Evolutionary conservation across 2,113 vertebrate species (phyloP), one percentile per base, ranked within the genome.

Genomic region (Orthonyx spaldingii): DNA sequence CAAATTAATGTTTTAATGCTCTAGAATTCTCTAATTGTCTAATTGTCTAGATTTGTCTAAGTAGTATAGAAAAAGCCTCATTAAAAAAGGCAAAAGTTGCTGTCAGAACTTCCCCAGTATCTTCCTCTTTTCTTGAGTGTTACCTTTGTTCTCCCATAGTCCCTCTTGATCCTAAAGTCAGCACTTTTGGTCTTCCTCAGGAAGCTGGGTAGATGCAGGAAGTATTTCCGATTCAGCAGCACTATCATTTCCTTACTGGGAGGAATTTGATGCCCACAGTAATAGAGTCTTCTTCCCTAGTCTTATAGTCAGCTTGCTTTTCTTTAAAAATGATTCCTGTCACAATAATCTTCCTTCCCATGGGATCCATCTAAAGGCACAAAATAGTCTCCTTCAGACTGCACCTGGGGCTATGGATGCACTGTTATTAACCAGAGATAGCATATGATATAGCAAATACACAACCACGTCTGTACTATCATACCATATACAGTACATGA

Each of bases 401-500:
- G 16, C 41, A 10, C 22, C 13, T 60, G 61, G 8, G 8, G 23
- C 9, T 59, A 7, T 10, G 6, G 32, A 28, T 49, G 10, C 28
- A 10, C 19, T 57, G 30, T 37, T 35, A 26, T 33, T 50, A 84
- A 59, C 32, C n/a, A 70, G 28, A 16, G 39, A 24, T 4, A 27
- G 16, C 15, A 27, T 17, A 21, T 20, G 24, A 33, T 26, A 37
- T 5, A 66, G 9, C 55, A 46, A 41, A 39, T 21, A 35, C 9
- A 28, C 32, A 39, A 9, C 12, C 15, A 16, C 21, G 22, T 59
- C 24, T 8, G 1, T 44, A 3, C 10, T 20, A 2, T 28, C 14
- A 3, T 21, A 23, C 33, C 27, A 35, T 5, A 22, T 7, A 12
- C 3, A 5, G 16, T 26, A 9, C n/a, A 24, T 4, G 9, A 16